Evolutionary conservation across 2,888 invertebrate species (phyloP).

Genomic region (Diarsia brunnea): DNA sequence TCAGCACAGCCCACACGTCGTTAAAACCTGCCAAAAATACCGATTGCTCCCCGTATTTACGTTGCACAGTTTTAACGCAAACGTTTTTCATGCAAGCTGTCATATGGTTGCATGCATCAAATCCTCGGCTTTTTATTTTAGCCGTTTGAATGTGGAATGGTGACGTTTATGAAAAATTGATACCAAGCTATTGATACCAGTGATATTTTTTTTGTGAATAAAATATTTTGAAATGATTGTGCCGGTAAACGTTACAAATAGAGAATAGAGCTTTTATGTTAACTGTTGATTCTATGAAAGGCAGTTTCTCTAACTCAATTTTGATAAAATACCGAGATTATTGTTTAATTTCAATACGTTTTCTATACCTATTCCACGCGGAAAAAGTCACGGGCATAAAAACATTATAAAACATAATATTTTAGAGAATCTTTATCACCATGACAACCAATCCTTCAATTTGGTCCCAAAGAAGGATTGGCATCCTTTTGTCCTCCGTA

Average conservation of each 20-base stretch:
- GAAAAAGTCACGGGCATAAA: too few species aligned
- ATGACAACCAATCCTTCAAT: not conserved
- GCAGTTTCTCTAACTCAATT: not conserved
- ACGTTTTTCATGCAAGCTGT: conserved; percentile 24
- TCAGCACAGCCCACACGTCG: not conserved
- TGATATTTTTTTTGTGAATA: not conserved
- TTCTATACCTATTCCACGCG: too few species aligned
- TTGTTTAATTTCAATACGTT: not conserved
- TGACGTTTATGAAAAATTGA: conserved; percentile 39
- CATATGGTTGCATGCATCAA: conserved; percentile 16
- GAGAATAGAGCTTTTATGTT: not conserved
- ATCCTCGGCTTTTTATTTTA: conserved; percentile 34
- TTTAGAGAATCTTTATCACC: not conserved
- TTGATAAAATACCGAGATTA: not conserved
- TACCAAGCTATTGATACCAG: conserved; percentile 34
- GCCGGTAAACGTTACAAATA: not conserved
- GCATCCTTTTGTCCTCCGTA: not conserved
- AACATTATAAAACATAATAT: too few species aligned
- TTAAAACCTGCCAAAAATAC: conserved; percentile 14
- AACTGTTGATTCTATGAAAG: not conserved
- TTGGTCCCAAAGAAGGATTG: not conserved
- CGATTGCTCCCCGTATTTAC: conserved; percentile 5
- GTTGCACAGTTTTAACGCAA: conserved; percentile 5
- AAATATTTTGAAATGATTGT: conserved; percentile 13
- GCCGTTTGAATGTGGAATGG: conserved; percentile 17